Evolutionary conservation across 1,140 invertebrate species (phyloP).

Genomic region (Theocolax elegans): DNA sequence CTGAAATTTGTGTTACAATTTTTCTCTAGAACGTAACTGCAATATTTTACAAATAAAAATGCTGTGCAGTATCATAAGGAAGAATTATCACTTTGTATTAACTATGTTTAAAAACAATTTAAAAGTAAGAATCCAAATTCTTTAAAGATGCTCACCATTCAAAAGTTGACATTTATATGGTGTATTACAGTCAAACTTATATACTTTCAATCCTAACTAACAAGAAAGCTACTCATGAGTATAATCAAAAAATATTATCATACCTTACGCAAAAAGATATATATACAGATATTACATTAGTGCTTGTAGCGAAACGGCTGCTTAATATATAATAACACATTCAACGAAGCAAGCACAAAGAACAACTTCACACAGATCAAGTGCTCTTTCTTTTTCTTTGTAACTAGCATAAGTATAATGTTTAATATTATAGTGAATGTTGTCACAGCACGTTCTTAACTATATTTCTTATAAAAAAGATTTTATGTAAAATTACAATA

Average conservation of each 20-base stretch:
- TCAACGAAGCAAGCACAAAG: slow-evolving; percentile 9
- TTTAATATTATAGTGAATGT: slow-evolving; percentile 31
- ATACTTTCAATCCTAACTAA: background rate
- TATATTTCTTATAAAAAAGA: slow-evolving; percentile 10
- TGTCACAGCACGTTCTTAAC: slow-evolving; percentile 37
- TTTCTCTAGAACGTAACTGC: slow-evolving; percentile 33
- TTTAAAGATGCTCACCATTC: slow-evolving; percentile 22
- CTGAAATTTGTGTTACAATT: background rate
- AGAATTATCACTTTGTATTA: background rate
- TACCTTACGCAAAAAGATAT: slow-evolving; percentile 18
- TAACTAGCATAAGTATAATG: slow-evolving; percentile 22
- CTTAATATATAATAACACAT: slow-evolving; percentile 22
- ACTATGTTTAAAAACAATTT: slow-evolving; percentile 30
- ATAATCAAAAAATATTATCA: slow-evolving; percentile 22
- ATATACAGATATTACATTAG: slow-evolving; percentile 31
- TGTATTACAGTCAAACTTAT: background rate
- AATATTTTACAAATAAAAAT: slow-evolving; percentile 22
- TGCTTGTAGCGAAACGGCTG: background rate
- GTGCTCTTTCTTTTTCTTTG: slow-evolving; percentile 7
- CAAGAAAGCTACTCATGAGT: slow-evolving; percentile 9
- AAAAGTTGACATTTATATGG: slow-evolving; percentile 22
- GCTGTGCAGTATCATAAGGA: slow-evolving; percentile 21
- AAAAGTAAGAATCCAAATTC: slow-evolving; percentile 40
- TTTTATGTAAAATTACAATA: slow-evolving; percentile 31
- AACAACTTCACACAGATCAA: background rate